Evolutionary conservation across 2,113 vertebrate species (phyloP).

Genomic region (Oreochromis tanganicae): DNA sequence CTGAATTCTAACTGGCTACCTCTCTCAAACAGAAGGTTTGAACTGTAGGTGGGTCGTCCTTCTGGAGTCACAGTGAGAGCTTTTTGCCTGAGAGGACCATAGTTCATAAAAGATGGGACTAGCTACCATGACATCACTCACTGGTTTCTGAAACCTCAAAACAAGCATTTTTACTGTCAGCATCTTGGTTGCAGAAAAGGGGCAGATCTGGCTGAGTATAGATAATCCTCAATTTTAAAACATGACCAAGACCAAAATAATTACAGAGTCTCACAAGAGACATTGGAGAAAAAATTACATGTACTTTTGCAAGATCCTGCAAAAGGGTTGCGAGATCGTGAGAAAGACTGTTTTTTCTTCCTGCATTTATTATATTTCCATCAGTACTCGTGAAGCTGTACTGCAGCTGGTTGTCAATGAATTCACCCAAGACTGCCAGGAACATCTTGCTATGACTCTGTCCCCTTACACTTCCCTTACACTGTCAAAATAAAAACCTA

Average conservation of each 20-base stretch:
- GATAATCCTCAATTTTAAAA: background rate
- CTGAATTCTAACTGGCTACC: background rate
- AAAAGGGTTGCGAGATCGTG: background rate
- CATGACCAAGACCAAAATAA: background rate
- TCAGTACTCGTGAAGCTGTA: background rate
- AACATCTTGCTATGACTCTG: background rate
- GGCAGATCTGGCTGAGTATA: background rate
- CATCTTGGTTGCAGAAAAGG: background rate
- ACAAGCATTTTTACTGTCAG: fast-evolving
- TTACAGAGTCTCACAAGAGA: background rate
- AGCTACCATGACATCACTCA: background rate
- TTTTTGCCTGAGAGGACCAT: background rate
- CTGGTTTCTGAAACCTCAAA: background rate
- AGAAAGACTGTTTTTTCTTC: background rate
- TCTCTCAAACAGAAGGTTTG: background rate
- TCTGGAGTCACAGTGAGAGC: background rate
- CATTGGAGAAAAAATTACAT: background rate
- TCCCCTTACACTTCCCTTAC: background rate
- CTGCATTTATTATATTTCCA: background rate
- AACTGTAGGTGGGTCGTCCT: background rate
- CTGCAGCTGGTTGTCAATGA: background rate
- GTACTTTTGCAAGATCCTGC: background rate
- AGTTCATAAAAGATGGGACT: background rate
- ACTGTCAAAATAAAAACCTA: background rate
- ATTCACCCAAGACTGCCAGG: background rate